A percentile compares a stretch with the other conserved stretches of the same genome.
Conservation (phyloP, 2,888 invertebrate genomes). For the Drosophila leonis region DNA sequence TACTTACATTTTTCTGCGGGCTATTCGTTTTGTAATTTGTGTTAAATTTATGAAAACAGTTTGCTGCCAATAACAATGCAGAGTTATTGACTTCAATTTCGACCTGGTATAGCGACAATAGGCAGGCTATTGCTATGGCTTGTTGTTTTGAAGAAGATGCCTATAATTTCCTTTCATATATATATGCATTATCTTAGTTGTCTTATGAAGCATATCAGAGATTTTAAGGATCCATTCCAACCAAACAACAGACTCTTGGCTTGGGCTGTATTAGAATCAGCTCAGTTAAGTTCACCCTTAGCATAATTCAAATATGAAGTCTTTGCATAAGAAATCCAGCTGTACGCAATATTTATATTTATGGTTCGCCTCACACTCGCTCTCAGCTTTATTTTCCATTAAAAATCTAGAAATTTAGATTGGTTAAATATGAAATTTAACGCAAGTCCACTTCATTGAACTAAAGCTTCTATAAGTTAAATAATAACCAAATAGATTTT, state of each 20-base stretch:
- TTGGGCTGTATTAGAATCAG: too few species aligned
- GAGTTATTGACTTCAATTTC: constrained; percentile 6
- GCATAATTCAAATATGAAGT: too few species aligned
- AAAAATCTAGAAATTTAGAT: too few species aligned
- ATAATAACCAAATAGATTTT: constrained; percentile 3
- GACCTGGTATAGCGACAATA: background rate
- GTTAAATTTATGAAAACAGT: constrained; percentile 42
- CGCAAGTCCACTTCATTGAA: background rate
- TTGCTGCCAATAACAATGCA: constrained; percentile 7
- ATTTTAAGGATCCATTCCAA: too few species aligned
- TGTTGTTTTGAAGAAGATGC: background rate
- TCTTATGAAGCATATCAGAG: too few species aligned
- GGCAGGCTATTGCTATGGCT: background rate
- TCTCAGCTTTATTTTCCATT: too few species aligned
- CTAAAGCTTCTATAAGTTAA: background rate
- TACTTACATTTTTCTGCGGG: constrained; percentile 24
- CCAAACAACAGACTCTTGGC: too few species aligned
- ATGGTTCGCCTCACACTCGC: too few species aligned
- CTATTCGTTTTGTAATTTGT: constrained; percentile 40
- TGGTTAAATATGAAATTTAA: background rate
- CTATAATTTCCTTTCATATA: background rate
- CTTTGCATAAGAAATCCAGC: too few species aligned
- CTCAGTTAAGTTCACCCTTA: too few species aligned
- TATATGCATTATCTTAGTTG: background rate
- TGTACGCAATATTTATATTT: too few species aligned